phyloP scores from a whole-genome alignment of 2,888 invertebrate species.

The Spodoptera exigua region DNA sequence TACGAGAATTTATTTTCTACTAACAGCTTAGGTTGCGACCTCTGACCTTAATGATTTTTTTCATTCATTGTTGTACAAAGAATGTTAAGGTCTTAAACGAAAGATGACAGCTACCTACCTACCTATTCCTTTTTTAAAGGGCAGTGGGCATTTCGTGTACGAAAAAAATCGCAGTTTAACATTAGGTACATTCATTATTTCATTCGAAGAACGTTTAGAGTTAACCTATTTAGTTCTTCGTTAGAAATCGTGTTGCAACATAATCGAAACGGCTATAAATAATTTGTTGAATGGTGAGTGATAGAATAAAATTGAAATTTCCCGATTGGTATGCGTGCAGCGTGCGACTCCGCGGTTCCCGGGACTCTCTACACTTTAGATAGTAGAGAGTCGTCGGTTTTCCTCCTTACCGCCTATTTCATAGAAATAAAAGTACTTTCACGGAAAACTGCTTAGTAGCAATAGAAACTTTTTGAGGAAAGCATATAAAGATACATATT shows the following conservation, averaged over 20 bases:
- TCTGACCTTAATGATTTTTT: conserved; percentile 24
- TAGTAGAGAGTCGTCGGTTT: conserved; percentile 78
- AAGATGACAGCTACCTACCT: too few relatives aligned
- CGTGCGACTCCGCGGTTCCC: conserved; percentile 65
- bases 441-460: neutral
- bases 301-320: conserved; percentile 65
- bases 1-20: conserved; percentile 21
- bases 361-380: conserved; percentile 63
- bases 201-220: neutral
- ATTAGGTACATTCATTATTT: neutral
- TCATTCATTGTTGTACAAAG: neutral
- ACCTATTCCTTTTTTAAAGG: too few relatives aligned
- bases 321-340: conserved; percentile 75
- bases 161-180: too few relatives aligned
- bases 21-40: conserved; percentile 18
- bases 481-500: too few relatives aligned
- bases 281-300: conserved; percentile 56
- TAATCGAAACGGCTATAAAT: conserved; percentile 50
- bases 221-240: conserved; percentile 17
- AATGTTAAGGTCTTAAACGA: too few relatives aligned
- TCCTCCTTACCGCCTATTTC: conserved; percentile 74
- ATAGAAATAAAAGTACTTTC: conserved; percentile 70
- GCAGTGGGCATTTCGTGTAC: too few relatives aligned
- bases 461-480: too few relatives aligned
- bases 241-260: conserved; percentile 50